A percentile compares a stretch with the other conserved stretches of the same genome.
phyloP scores from a whole-genome alignment of 2,797 vertebrate genomes.

The Masticophis lateralis region DNA sequence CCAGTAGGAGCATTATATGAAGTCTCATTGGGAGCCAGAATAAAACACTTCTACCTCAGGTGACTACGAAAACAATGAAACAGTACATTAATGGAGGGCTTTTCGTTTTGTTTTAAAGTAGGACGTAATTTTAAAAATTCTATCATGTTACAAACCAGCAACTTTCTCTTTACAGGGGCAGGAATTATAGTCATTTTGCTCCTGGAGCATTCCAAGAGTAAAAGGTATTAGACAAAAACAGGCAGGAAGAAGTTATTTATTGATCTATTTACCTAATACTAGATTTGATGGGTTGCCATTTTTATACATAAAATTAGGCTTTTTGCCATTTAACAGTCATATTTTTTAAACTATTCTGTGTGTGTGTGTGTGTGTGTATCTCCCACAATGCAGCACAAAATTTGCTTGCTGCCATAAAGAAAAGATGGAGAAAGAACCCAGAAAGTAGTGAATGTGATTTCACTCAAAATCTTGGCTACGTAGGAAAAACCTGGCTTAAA shows the following conservation, averaged over 20 bases:
- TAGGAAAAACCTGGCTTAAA: too few relatives aligned
- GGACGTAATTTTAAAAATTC: not conserved
- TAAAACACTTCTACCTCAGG: not conserved
- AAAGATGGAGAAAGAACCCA: too few relatives aligned
- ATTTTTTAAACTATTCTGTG: not conserved
- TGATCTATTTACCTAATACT: not conserved
- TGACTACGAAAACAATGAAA: not conserved
- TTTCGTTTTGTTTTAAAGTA: not conserved
- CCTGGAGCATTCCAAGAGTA: not conserved
- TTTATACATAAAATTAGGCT: not conserved
- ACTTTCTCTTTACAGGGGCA: not conserved
- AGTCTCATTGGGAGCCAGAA: not conserved
- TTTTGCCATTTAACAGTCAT: not conserved
- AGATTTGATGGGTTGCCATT: not conserved
- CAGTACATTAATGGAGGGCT: not conserved
- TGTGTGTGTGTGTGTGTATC: too few relatives aligned
- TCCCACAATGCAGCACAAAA: too few relatives aligned
- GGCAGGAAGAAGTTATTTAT: not conserved
- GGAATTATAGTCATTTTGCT: not conserved
- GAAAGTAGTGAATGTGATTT: too few relatives aligned
- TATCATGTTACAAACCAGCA: not conserved
- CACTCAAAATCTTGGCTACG: too few relatives aligned
- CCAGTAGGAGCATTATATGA: not conserved
- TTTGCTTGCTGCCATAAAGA: too few relatives aligned
- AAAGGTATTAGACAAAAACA: not conserved